Evolutionary conservation across 2,113 vertebrate species (phyloP).

Genomic region (Toxotes jaculatrix): DNA sequence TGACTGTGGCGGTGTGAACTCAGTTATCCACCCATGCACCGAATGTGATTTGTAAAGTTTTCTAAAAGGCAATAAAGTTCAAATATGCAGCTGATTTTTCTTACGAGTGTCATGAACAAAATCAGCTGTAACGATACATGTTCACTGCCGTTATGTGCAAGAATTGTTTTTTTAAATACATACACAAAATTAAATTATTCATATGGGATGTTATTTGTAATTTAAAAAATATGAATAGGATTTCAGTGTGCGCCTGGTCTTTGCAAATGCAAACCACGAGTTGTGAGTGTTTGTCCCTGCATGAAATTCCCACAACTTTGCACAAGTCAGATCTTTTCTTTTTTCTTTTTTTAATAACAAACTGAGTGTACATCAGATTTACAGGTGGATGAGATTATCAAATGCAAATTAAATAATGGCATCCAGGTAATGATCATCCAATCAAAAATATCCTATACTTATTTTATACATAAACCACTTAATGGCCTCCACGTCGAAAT

Average conservation of each 20-base stretch:
- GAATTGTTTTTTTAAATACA: neutral
- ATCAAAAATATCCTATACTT: neutral
- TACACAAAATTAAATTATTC: neutral
- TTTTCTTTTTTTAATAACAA: constrained; percentile 31
- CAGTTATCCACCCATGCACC: neutral
- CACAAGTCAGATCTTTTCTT: constrained; percentile 24
- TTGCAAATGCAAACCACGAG: neutral
- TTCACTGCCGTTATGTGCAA: neutral
- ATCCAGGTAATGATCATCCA: constrained; percentile 8
- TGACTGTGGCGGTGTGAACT: neutral
- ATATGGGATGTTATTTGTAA: neutral
- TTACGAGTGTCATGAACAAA: neutral
- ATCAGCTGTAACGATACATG: neutral
- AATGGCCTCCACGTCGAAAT: constrained; percentile 21
- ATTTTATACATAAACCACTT: neutral
- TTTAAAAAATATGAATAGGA: neutral
- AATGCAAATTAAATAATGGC: constrained; percentile 45
- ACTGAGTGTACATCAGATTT: constrained; percentile 36
- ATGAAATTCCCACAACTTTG: constrained; percentile 44
- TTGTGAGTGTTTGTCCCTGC: constrained; percentile 7
- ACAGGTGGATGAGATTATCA: constrained; percentile 53
- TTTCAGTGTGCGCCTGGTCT: neutral
- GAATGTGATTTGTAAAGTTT: neutral
- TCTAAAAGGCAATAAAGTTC: neutral
- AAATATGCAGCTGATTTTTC: neutral